Conservation (phyloP, 2,113 vertebrate species). For the Chionodraco myersi region DNA sequence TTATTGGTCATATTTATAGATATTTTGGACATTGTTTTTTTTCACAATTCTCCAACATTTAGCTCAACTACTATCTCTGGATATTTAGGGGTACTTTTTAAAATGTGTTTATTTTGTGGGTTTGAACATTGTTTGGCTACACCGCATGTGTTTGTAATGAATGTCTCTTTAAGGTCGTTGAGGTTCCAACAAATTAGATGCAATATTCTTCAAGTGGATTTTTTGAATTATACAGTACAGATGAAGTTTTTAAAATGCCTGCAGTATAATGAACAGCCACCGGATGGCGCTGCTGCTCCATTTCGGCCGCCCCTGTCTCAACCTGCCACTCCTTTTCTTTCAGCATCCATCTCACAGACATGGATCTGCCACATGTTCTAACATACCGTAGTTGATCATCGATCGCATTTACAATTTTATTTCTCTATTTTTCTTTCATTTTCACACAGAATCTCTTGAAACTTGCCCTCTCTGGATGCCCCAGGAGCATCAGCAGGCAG, state of each 20-base stretch:
- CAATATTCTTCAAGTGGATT: no score
- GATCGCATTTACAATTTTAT: background rate
- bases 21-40: no score
- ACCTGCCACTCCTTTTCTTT: slow-evolving; percentile 71
- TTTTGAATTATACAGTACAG: background rate
- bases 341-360: slow-evolving; percentile 60
- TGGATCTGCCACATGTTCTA: slow-evolving; percentile 41
- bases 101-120: no score
- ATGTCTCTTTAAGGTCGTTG: background rate
- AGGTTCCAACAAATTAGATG: background rate
- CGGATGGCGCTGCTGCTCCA: slow-evolving; percentile 55
- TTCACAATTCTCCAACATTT: background rate
- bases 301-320: background rate
- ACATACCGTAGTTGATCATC: slow-evolving; percentile 26
- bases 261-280: background rate
- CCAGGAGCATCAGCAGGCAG: background rate
- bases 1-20: background rate
- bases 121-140: background rate
- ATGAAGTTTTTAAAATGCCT: background rate
- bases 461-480: background rate
- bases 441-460: background rate
- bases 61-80: background rate
- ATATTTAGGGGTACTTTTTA: background rate
- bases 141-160: background rate
- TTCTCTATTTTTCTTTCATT: background rate